Percentiles rank a stretch among this genome's conserved stretches.
phyloP scores from a whole-genome alignment of 2,113 vertebrate genomes.

The Tyrannus savana region DNA sequence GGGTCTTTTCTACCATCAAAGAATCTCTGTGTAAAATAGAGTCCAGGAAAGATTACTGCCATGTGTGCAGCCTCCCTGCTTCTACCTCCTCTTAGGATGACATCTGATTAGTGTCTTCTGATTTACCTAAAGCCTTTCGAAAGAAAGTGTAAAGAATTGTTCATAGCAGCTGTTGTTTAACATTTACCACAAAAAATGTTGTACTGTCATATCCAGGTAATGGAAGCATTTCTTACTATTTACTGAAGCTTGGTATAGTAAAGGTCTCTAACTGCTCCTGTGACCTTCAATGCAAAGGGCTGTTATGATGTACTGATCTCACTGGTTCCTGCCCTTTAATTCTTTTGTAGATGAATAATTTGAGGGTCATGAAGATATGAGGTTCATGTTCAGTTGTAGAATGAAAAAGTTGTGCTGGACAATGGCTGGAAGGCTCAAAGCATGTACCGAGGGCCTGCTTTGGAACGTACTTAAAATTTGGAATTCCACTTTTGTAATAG shows the following conservation, averaged over 20 bases:
- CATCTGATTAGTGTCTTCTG: neutral
- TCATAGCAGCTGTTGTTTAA: neutral
- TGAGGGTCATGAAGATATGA: neutral
- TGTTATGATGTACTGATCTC: neutral
- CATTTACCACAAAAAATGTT: neutral
- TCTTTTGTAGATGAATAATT: neutral
- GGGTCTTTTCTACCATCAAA: neutral
- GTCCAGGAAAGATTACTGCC: neutral
- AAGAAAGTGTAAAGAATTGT: neutral
- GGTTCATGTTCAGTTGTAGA: neutral
- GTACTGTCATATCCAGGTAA: neutral
- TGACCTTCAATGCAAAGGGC: neutral
- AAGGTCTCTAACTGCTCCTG: neutral
- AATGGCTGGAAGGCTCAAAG: neutral
- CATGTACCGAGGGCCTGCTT: neutral
- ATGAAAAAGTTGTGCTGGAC: neutral
- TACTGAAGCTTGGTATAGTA: neutral
- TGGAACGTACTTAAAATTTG: neutral
- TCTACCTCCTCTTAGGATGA: neutral
- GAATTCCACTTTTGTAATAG: neutral
- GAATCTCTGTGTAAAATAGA: neutral
- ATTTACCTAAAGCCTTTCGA: neutral
- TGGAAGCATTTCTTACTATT: neutral
- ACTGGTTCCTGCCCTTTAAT: neutral
- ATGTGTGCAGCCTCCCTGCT: neutral